Evolutionary conservation across 2,797 vertebrate genomes (phyloP).

Genomic region (Sebastes oblongus): DNA sequence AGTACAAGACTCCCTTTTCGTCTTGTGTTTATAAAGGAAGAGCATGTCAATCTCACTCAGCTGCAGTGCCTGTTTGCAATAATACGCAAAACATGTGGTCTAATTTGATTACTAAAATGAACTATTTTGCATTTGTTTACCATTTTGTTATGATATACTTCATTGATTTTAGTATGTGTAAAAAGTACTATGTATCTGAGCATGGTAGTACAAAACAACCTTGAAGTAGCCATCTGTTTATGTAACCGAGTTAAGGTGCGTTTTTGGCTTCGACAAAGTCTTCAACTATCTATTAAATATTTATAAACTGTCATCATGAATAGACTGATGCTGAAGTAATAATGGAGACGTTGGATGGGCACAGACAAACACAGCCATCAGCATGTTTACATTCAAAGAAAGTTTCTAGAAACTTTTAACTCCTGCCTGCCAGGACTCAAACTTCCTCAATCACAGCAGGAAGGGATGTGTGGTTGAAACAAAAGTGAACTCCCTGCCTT

Average conservation of each 20-base stretch:
- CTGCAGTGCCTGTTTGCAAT: neutral
- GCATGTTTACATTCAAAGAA: conserved; percentile 42
- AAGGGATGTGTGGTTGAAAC: conserved; percentile 38
- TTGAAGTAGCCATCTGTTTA: neutral
- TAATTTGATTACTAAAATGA: neutral
- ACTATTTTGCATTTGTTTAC: neutral
- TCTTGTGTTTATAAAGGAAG: neutral
- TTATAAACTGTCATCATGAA: neutral
- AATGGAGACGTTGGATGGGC: conserved; percentile 17
- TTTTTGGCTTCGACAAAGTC: neutral
- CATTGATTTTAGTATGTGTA: neutral
- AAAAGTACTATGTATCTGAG: neutral
- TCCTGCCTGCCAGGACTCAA: conserved; percentile 9
- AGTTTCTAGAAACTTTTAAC: conserved; percentile 7
- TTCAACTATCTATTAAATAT: conserved; percentile 8
- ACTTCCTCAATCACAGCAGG: conserved; percentile 35
- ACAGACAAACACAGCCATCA: conserved; percentile 11
- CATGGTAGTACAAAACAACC: too few relatives aligned
- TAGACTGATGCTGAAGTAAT: neutral
- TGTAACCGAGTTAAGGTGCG: neutral
- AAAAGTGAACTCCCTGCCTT: conserved; percentile 28
- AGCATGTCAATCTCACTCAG: neutral
- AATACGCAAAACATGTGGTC: neutral
- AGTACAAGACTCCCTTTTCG: neutral
- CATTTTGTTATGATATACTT: neutral